Evolutionary conservation across 2,797 vertebrate species (phyloP).

Genomic region (Phyllotis vaccarum): DNA sequence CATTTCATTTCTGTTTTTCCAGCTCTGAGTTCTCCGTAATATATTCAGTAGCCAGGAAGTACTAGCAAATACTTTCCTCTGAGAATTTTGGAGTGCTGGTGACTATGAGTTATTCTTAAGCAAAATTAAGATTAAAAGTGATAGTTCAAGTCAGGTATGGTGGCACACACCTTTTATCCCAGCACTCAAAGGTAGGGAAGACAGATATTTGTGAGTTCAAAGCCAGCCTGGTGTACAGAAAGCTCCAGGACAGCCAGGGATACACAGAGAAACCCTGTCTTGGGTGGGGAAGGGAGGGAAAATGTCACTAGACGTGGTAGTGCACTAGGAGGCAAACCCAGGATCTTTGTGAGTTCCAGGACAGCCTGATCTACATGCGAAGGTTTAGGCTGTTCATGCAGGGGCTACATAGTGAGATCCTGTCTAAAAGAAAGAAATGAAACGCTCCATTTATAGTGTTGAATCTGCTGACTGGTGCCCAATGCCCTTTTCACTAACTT

Average conservation of each 20-base stretch:
- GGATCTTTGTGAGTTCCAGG: neutral
- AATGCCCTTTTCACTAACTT: accelerated
- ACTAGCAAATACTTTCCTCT: neutral
- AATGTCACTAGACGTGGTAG: too few species aligned
- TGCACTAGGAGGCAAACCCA: neutral
- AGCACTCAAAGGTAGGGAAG: neutral
- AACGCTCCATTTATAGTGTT: neutral
- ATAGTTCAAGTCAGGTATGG: neutral
- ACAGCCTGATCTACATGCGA: neutral
- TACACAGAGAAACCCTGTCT: neutral
- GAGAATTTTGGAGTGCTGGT: neutral
- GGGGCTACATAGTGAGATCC: neutral
- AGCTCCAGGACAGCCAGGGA: neutral
- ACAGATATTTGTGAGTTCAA: neutral
- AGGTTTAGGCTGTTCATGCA: neutral
- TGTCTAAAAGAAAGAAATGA: neutral
- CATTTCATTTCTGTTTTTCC: neutral
- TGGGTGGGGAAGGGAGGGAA: too few species aligned
- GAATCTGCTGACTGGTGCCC: neutral
- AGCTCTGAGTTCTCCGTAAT: neutral
- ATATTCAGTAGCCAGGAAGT: neutral
- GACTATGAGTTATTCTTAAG: neutral
- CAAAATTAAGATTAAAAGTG: neutral
- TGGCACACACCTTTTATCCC: neutral
- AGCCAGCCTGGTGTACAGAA: neutral